Evolutionary conservation across 2,888 invertebrate genomes (phyloP), one percentile per base, ranked within the genome.

Genomic region (Punctoribates punctum): DNA sequence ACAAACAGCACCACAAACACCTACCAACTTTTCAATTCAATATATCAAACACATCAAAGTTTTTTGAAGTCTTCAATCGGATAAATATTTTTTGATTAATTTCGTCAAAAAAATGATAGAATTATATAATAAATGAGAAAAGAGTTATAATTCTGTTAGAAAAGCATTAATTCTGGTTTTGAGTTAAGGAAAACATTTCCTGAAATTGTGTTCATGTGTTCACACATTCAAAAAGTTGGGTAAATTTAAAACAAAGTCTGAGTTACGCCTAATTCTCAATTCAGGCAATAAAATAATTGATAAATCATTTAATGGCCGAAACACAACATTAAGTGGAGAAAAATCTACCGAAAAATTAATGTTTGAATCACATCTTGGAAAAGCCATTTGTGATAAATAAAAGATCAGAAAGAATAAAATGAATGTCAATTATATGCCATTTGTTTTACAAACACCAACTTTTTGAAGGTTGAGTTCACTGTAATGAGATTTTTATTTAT

Each of bases 191-290:
- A 42, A 42, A n/a, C 51, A 51, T 51, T 51, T 51, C 51, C 51
- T 51, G 51, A n/a, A 51, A 51, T 51, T 51, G 51, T 51, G 51
- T 51, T 51, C 51, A 51, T 51, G 51, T 51, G 51, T 51, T 51
- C 51, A 51, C n/a, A 51, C 20, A 20, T 51, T 5, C 2, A 51
- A 20, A 6, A 51, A 11, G 0, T n/a, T n/a, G n/a, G n/a, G 51
- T 6, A 42, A 5, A 42, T 13, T 34, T 42, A 42, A 42, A 11
- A 42, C 42, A 42, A 42, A 42, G 42, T 42, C 13, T 51, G 5
- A 51, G 20, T 51, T 51, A 51, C 51, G 51, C 51, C 51, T 51
- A 51, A 51, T 51, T 51, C 20, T 51, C 20, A 51, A 51, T 51
- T n/a, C 20, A 20, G 51, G 51, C 51, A 51, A 51, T 51, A 51